These are phyloP conservation scores for Eupithecia dodoneata DNA, from an alignment of 2,888 invertebrate species.

Conservation along the genomic window DNA sequence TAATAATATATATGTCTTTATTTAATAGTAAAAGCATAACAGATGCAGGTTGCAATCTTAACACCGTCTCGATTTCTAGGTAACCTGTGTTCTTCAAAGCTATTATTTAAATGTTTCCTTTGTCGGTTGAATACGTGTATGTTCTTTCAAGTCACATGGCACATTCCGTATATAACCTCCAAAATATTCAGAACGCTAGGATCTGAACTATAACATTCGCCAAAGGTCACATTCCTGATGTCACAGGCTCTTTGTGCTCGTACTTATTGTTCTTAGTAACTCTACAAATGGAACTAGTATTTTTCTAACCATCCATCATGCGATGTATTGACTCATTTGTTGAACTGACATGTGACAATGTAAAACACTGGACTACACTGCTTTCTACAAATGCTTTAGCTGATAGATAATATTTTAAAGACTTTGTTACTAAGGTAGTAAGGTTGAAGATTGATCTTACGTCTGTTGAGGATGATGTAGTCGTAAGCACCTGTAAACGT, in stretches of 20 bases:
- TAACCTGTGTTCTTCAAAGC: neutral
- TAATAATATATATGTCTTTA: neutral
- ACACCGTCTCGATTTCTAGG: neutral
- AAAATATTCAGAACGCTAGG: constrained; percentile 31
- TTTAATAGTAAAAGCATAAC: neutral
- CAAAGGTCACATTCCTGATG: constrained; percentile 46
- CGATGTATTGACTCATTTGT: constrained; percentile 45
- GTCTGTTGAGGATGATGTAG: neutral
- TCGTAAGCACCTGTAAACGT: constrained; percentile 40
- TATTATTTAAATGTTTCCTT: neutral
- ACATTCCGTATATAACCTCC: constrained; percentile 25
- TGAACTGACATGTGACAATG: constrained; percentile 40
- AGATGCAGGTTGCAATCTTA: neutral
- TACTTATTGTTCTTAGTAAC: constrained; percentile 37
- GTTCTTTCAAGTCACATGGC: constrained; percentile 2
- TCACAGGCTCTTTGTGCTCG: constrained; percentile 39
- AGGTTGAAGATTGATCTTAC: constrained; percentile 25
- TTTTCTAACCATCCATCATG: constrained; percentile 42
- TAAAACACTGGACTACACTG: constrained; percentile 40
- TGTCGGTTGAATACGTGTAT: neutral
- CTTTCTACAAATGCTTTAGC: constrained; percentile 31
- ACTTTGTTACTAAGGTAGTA: constrained; percentile 24
- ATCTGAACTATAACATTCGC: constrained; percentile 43
- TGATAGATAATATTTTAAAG: neutral
- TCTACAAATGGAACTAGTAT: constrained; percentile 23